phyloP scores from a whole-genome alignment of 2,113 vertebrate genomes.

The Oreochromis spilurus region DNA sequence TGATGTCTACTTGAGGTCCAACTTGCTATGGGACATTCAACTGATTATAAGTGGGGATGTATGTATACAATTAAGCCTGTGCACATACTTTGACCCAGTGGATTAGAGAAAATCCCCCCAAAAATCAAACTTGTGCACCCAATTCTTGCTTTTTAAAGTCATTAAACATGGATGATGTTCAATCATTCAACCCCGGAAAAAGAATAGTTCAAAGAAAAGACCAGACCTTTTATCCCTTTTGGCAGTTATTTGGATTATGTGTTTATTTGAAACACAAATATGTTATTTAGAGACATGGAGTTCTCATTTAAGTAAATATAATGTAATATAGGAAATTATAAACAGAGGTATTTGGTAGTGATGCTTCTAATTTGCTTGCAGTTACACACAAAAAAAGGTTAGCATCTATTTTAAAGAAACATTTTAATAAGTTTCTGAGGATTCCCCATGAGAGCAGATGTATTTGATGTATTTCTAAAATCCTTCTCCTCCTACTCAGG shows the following conservation, averaged over 20 bases:
- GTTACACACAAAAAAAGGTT: not conserved
- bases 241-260: not conserved
- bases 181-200: not conserved
- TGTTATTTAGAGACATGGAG: not conserved
- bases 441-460: not conserved
- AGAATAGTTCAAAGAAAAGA: not conserved
- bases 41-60: not conserved
- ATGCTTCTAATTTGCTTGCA: not conserved
- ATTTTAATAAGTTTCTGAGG: not conserved
- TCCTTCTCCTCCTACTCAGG: not conserved
- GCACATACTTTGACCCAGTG: not conserved
- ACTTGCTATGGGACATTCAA: not conserved
- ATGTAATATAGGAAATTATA: not conserved
- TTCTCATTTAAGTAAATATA: not conserved
- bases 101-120: accelerated
- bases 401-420: not conserved
- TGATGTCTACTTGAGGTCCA: not conserved
- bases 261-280: not conserved
- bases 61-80: not conserved
- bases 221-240: not conserved
- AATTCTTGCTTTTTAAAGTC: not conserved
- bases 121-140: not conserved
- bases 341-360: not conserved
- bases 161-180: not conserved
- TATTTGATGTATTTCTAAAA: not conserved